Evolutionary conservation across 2,113 vertebrate species (phyloP), one percentile per base, ranked within the genome.

Genomic region (Menura novaehollandiae): DNA sequence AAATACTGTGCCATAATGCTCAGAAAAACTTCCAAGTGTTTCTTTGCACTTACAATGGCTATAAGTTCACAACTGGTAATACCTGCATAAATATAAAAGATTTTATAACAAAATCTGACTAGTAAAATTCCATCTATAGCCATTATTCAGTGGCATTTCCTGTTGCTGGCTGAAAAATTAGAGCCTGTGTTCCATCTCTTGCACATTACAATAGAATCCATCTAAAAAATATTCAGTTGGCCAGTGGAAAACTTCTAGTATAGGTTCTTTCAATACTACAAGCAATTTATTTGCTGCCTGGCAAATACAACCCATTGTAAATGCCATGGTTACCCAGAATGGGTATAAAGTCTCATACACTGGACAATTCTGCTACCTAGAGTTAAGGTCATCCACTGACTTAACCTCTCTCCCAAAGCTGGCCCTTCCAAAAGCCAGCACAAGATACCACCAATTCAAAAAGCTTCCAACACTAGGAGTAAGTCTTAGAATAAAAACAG

Each of bases 281-380:
- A 97, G 96, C 95, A 97, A 93, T 95, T 96, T 83, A 66, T 95
- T 97, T 93, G 96, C 97, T 95, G 91, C 98, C 88, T 89, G 98
- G 98, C 99, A 98, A 98, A 99, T 99, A 99, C 99, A 99, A 99
- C 94, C 99, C 98, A 99, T 99, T 99, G 99, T 99, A 99, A 99
- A 98, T 99, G 99, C 99, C 98, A 97, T 93, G 98, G 96, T 98
- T 97, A 98, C 98, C 98, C 98, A 98, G 97, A 98, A 97, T 96
- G 97, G 98, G 95, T 94, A 97, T 87, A 96, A 96, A 97, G 97
- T 93, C 93, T 97, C 98, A 95, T 85, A 97, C 96, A 92, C 93
- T 71, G 84, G 96, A 95, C 82, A 82, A 56, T 96, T 97, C 94
- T 84, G 95, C 94, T 97, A 94, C 95, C 97, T 97, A 92, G 83